These are phyloP conservation scores for Conus ventricosus DNA, from an alignment of 1,140 invertebrate genomes.

Conservation along the genomic window DNA sequence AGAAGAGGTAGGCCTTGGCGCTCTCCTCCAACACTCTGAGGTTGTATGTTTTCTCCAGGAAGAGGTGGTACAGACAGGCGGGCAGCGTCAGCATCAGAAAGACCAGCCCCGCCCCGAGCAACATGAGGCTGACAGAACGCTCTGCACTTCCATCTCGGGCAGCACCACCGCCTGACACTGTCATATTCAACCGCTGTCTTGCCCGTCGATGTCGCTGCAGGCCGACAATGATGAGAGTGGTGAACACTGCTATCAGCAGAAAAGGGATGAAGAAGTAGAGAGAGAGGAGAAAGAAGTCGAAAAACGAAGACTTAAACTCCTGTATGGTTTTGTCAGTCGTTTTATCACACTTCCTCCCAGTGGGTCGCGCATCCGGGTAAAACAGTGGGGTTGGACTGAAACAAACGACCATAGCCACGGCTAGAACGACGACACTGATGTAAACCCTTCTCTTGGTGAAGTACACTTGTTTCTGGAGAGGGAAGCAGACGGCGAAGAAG, in stretches of 20 bases:
- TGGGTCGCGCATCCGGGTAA: not conserved
- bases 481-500: constrained; percentile 61
- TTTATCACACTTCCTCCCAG: constrained; percentile 16
- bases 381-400: constrained; percentile 37
- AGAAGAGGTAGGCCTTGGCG: constrained; percentile 7
- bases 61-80: constrained; percentile 35
- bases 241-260: constrained; percentile 26
- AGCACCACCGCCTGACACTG: not conserved
- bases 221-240: constrained; percentile 33
- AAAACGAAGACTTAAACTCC: not conserved
- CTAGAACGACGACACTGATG: constrained; percentile 36
- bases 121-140: constrained; percentile 44
- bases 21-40: not conserved
- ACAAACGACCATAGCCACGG: constrained; percentile 33
- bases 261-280: constrained; percentile 36
- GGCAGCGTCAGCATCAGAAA: constrained; percentile 45
- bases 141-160: not conserved
- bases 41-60: not conserved
- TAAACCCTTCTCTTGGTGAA: constrained; percentile 48
- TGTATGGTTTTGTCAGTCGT: not conserved
- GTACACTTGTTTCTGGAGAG: constrained; percentile 51
- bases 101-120: constrained; percentile 39
- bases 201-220: constrained; percentile 10
- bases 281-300: constrained; percentile 30
- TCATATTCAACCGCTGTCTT: not conserved